These are phyloP conservation scores for Chelonus insularis DNA, from an alignment of 1,140 invertebrate genomes.

Conservation along the genomic window DNA sequence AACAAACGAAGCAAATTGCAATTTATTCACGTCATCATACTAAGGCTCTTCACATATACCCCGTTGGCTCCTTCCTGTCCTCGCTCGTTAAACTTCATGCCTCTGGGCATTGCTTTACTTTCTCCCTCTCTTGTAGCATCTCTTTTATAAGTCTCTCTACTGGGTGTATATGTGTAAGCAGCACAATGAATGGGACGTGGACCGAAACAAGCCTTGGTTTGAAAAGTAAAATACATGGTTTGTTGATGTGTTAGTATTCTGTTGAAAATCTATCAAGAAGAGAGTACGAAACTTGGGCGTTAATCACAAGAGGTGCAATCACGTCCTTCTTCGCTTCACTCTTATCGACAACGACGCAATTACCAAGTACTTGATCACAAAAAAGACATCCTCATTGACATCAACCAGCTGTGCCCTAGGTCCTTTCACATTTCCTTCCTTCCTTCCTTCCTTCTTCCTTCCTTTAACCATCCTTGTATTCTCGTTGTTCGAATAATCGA, in stretches of 20 bases:
- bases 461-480: conserved; percentile 4
- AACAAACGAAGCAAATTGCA: conserved; percentile 35
- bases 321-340: conserved; percentile 3
- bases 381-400: conserved; percentile 24
- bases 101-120: neutral
- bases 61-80: conserved; percentile 18
- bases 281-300: conserved; percentile 3
- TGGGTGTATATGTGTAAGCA: neutral
- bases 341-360: conserved; percentile 23
- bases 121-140: neutral
- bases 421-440: conserved; percentile 17
- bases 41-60: conserved; percentile 7
- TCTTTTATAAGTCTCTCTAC: no score
- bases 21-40: conserved; percentile 32
- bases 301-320: conserved; percentile 25
- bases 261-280: neutral
- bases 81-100: neutral
- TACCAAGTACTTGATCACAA: conserved; percentile 20
- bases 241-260: neutral
- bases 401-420: conserved; percentile 23
- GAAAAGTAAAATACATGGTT: neutral
- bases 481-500: conserved; percentile 12
- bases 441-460: conserved; percentile 8
- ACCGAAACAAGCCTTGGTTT: conserved; percentile 8
- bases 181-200: conserved; percentile 11